These are phyloP conservation scores for Rhabdornis inornatus DNA, from an alignment of 2,113 vertebrate species.

Conservation along the genomic window DNA sequence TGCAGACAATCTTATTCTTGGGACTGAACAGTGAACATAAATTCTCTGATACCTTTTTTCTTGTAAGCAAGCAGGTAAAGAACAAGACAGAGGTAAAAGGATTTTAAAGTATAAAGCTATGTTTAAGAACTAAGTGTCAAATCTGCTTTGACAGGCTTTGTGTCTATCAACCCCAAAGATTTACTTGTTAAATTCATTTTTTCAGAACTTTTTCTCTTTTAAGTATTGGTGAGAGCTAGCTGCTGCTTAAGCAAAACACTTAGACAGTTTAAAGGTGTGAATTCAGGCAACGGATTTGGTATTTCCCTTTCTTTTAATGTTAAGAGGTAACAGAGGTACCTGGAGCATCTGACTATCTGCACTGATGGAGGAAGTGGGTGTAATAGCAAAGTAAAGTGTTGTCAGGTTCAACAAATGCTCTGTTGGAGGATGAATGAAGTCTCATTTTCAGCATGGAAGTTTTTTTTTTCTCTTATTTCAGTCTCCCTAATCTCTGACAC, in stretches of 20 bases:
- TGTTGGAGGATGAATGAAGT: background rate
- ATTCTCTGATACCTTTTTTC: background rate
- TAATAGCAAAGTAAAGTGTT: background rate
- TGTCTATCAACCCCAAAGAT: background rate
- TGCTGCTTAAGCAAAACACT: background rate
- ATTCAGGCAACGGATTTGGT: background rate
- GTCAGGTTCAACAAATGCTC: background rate
- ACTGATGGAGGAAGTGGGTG: background rate
- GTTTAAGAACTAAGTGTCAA: background rate
- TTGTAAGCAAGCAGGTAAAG: background rate
- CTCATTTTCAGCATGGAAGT: background rate
- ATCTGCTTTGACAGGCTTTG: background rate
- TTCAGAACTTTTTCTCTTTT: background rate
- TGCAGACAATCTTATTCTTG: background rate
- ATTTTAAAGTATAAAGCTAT: background rate
- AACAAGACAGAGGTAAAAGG: background rate
- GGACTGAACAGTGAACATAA: background rate
- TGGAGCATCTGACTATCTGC: background rate
- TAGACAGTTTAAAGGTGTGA: background rate
- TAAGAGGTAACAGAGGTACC: background rate
- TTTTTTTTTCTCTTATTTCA: background rate
- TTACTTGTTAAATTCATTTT: background rate
- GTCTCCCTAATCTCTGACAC: background rate
- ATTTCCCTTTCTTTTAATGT: background rate
- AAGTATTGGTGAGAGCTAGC: background rate